Base-by-base conservation (phyloP, 2,797 vertebrate genomes). In the Pipistrellus kuhlii region DNA sequence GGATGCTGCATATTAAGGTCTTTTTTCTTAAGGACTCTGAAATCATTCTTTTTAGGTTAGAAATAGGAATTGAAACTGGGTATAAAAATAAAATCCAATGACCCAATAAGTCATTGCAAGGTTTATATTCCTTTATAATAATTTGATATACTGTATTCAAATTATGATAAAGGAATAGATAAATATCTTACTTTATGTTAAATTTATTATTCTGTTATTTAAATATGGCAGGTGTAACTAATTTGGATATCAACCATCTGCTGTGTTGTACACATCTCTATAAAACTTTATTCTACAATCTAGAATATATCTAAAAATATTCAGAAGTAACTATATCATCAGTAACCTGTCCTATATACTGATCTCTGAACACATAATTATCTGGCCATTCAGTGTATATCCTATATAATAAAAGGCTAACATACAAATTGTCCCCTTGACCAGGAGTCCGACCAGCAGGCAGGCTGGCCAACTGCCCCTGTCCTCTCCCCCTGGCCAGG, bases 181-280 rank as follows among this genome's bases (percentile, higher is more conserved):
- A n/a, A n/a, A n/a, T n/a, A n/a, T n/a, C 2, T 0, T 91, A 59
- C 93, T 96, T 89, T 84, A 88, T 62, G 46, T 95, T 97, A 41
- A 68, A 77, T 94, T 97, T 84, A 91, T 97, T 84, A 91, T 96
- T 59, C 55, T 92, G 72, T 95, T 96, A 93, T 92, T 98, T 97
- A 92, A 97, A 76, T 83, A 90, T 97, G 89, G 66, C 95, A 97
- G 59, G 80, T 97, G 72, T 96, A 96, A 92, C 87, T 96, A 68
- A 97, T 97, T 97, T 93, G 96, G 82, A 91, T 98, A 96, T 98
- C 95, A 97, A 95, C 85, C 80, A 96, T 97, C 88, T 95, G 83
- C 97, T 97, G 94, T 96, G 97, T 81, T 93, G 35, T 94, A 51
- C 75, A 95, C 69, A 44, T 96, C 85, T 97, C 89, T 97, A n/a